These are phyloP conservation scores for Isoperla grammatica DNA, from an alignment of 2,888 invertebrate genomes.

Conservation along the genomic window DNA sequence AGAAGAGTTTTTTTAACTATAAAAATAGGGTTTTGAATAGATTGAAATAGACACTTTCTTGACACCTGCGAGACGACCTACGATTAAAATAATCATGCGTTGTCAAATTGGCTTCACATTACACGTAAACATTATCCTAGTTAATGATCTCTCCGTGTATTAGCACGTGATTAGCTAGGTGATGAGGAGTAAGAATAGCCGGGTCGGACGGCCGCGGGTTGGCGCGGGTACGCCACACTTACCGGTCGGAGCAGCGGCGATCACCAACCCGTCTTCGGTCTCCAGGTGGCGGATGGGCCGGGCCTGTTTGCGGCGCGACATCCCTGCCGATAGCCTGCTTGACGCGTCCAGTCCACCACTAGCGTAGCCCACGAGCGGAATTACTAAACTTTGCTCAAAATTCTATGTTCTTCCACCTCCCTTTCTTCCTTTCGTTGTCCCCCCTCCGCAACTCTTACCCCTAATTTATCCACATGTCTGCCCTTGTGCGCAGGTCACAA, in stretches of 20 bases:
- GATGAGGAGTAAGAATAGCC: background rate
- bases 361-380: constrained; percentile 22
- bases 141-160: too few species aligned
- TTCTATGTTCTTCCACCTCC: constrained; percentile 25
- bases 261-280: constrained; percentile 43
- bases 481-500: constrained; percentile 27
- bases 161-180: too few species aligned
- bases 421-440: constrained; percentile 9
- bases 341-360: constrained; percentile 19
- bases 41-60: too few species aligned
- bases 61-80: too few species aligned
- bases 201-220: background rate
- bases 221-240: constrained; percentile 19
- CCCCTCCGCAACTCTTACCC: constrained; percentile 22
- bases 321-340: too few species aligned
- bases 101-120: too few species aligned
- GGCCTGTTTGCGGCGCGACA: constrained; percentile 53
- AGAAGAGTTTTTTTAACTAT: too few species aligned
- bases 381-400: constrained; percentile 29
- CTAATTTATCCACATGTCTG: constrained; percentile 30
- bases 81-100: too few species aligned
- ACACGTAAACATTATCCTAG: too few species aligned
- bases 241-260: constrained; percentile 23
- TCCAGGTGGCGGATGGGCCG: constrained; percentile 49
- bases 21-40: too few species aligned